phyloP scores from a whole-genome alignment of 2,888 invertebrate genomes.

The Julus scanicus region DNA sequence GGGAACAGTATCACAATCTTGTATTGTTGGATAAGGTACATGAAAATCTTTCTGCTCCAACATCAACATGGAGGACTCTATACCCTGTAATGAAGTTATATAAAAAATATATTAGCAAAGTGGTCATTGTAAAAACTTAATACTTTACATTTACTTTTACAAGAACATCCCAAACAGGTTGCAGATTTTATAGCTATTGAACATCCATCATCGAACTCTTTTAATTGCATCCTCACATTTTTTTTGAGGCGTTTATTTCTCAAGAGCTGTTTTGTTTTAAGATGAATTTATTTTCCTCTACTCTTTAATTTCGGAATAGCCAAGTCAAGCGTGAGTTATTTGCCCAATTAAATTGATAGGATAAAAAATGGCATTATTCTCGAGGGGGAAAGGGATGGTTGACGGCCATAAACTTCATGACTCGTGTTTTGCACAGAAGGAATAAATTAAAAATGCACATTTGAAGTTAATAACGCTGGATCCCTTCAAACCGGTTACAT shows the following conservation, averaged over 20 bases:
- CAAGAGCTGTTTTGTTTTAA: neutral
- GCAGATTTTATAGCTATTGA: neutral
- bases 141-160: too few relatives aligned
- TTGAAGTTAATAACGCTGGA: neutral
- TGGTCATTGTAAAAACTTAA: too few relatives aligned
- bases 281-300: neutral
- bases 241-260: neutral
- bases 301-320: neutral
- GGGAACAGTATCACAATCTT: too few relatives aligned
- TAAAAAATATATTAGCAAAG: too few relatives aligned
- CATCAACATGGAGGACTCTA: too few relatives aligned
- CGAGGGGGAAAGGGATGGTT: constrained; percentile 2
- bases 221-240: neutral
- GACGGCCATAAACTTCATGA: neutral
- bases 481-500: neutral
- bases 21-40: too few relatives aligned
- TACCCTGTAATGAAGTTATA: too few relatives aligned
- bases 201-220: neutral
- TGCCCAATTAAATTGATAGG: constrained; percentile 9
- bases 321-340: neutral
- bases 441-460: constrained; percentile 30
- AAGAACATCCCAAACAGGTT: neutral
- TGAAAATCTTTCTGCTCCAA: too few relatives aligned
- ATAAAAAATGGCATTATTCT: constrained; percentile 3
- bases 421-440: constrained; percentile 21